Evolutionary conservation across 2,888 invertebrate genomes (phyloP).

Genomic region (Seira sanloemensis): DNA sequence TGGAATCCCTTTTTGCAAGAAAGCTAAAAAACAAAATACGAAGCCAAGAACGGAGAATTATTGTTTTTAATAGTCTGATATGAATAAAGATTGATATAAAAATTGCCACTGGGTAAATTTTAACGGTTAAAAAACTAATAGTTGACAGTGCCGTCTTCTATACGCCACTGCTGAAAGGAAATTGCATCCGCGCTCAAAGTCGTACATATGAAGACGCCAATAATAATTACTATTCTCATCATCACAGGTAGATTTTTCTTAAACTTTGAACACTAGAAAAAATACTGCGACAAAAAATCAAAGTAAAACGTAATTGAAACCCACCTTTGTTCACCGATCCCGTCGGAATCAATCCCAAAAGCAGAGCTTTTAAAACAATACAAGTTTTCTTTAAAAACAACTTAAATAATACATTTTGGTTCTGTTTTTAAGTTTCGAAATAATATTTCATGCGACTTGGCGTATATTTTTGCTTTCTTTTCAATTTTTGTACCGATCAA

Average conservation of each 20-base stretch:
- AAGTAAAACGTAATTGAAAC: conserved; percentile 60
- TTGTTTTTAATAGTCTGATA: not conserved
- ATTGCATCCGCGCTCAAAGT: conserved; percentile 4
- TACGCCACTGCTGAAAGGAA: not conserved
- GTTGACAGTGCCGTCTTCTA: not conserved
- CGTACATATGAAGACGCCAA: conserved; percentile 5
- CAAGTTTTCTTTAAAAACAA: conserved; percentile 27
- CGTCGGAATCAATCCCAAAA: conserved; percentile 53
- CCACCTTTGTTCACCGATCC: conserved; percentile 63
- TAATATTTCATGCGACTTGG: not conserved
- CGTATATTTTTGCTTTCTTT: conserved; percentile 32
- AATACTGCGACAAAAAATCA: conserved; percentile 61
- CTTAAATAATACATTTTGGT: conserved; percentile 13
- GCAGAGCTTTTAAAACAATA: not conserved
- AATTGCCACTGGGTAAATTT: conserved; percentile 38
- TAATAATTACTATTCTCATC: conserved; percentile 23
- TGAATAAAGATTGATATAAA: no score
- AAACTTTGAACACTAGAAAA: conserved; percentile 62
- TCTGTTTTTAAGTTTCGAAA: conserved; percentile 1
- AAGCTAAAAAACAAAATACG: conserved; percentile 6
- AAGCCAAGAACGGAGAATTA: not conserved
- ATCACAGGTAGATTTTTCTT: conserved; percentile 46
- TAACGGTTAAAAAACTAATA: not conserved
- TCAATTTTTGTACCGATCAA: conserved; percentile 62
- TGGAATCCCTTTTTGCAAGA: conserved; percentile 14